Base-by-base conservation (phyloP, 2,797 vertebrate species). In the Anas capensis region DNA sequence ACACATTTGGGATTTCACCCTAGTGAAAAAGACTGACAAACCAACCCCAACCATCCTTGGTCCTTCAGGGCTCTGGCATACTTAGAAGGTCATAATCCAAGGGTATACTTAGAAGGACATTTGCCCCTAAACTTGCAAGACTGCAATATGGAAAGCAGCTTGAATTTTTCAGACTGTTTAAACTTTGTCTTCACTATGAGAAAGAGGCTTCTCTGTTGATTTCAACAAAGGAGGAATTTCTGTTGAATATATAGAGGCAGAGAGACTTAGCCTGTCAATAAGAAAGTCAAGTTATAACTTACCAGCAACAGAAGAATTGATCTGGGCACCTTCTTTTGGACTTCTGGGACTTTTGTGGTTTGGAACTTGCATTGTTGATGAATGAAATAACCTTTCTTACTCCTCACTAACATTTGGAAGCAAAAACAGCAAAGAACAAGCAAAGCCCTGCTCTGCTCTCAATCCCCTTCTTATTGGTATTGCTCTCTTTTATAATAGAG, bases 251-350 rank as follows among this genome's bases (percentile, higher is more conserved):
- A 29, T 14, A 87, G 31, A 89, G 16, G 8, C 13, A 51, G 38
- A 64, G 7, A 73, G n/a, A 27, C 53, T 73, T 58, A 78, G 40
- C 11, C 58, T 82, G 57, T 27, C 10, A 20, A 64, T 0, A 0
- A 61, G 29, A 91, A 94, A 84, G 70, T 82, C 12, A 33, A 78
- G 20, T 86, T 86, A 34, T 53, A 58, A 75, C 17, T 86, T 49
- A 40, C 1, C 48, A 62, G 26, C 13, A 49, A 26, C 42, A 53
- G 38, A 64, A 38, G 10, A 62, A 77, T 53, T 42, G 10, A 53
- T 89, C 81, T 61, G 36, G 65, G 14, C 40, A 86, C 53, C 58
- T 91, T 82, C 20, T 21, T 79, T 79, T 26, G 54, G 38, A 46
- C 44, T 89, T 11, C 10, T 44, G 20, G 27, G 13, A 53, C 24